Percentiles rank a stretch among this genome's conserved stretches.
Conservation (phyloP, 1,140 invertebrate genomes). For the Saccostrea echinata region DNA sequence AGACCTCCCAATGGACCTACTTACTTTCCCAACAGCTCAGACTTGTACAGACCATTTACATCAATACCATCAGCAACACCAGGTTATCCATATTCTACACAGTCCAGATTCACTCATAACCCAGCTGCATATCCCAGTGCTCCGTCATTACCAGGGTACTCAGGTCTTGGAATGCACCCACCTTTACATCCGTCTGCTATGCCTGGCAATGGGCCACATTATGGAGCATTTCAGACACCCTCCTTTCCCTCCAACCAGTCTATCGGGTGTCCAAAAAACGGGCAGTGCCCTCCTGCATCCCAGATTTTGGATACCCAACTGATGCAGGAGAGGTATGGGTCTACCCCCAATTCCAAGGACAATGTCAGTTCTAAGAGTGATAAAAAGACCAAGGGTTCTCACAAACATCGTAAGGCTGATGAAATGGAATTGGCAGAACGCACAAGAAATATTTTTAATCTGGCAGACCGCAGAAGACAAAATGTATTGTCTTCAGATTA, state of each 20-base stretch:
- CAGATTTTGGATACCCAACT: slow-evolving; percentile 65
- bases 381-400: neutral
- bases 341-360: slow-evolving; percentile 56
- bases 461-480: neutral
- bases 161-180: slow-evolving; percentile 51
- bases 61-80: slow-evolving; percentile 58
- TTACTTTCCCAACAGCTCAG: slow-evolving; percentile 60
- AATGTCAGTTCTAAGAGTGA: slow-evolving; percentile 40
- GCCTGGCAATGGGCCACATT: slow-evolving; percentile 35
- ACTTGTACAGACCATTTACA: slow-evolving; percentile 63
- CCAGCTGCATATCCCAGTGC: slow-evolving; percentile 3
- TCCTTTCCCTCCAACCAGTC: slow-evolving; percentile 60
- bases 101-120: slow-evolving; percentile 27
- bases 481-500: neutral
- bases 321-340: slow-evolving; percentile 67
- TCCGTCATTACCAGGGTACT: slow-evolving; percentile 7
- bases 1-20: slow-evolving; percentile 62
- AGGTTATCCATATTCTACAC: slow-evolving; percentile 46
- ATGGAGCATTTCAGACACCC: slow-evolving; percentile 54
- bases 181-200: slow-evolving; percentile 28
- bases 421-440: slow-evolving; percentile 27
- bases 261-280: slow-evolving; percentile 69
- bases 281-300: slow-evolving; percentile 68
- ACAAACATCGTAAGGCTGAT: neutral
- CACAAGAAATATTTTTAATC: slow-evolving; percentile 10